These are phyloP conservation scores for Strigops habroptila DNA, from an alignment of 2,113 vertebrate species.

Conservation along the genomic window DNA sequence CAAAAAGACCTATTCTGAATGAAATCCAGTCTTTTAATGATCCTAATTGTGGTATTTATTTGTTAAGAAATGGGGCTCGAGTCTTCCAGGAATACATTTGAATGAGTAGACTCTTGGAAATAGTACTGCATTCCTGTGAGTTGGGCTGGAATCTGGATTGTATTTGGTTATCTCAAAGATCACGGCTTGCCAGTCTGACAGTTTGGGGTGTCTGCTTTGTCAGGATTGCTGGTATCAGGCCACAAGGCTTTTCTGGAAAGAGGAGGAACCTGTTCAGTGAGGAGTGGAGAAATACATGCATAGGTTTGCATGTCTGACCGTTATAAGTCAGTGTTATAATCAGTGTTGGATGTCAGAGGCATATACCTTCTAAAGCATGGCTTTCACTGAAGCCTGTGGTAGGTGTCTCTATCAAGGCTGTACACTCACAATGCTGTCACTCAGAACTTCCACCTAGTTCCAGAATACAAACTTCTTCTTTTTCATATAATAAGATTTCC, in stretches of 20 bases:
- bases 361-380: neutral
- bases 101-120: neutral
- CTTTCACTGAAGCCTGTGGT: neutral
- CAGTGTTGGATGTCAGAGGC: neutral
- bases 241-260: neutral
- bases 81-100: neutral
- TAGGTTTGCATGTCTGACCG: neutral
- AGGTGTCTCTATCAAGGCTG: neutral
- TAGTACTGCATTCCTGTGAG: neutral
- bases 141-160: neutral
- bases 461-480: neutral
- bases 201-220: neutral
- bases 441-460: neutral
- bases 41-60: neutral
- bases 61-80: neutral
- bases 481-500: neutral
- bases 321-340: neutral
- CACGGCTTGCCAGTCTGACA: neutral
- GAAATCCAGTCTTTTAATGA: neutral
- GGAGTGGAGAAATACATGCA: neutral
- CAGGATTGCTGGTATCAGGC: neutral
- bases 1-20: neutral
- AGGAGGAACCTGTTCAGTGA: neutral
- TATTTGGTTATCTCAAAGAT: neutral
- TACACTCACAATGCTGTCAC: neutral